These are phyloP conservation scores for Burhinus bistriatus DNA, from an alignment of 2,113 vertebrate species.

Conservation along the genomic window DNA sequence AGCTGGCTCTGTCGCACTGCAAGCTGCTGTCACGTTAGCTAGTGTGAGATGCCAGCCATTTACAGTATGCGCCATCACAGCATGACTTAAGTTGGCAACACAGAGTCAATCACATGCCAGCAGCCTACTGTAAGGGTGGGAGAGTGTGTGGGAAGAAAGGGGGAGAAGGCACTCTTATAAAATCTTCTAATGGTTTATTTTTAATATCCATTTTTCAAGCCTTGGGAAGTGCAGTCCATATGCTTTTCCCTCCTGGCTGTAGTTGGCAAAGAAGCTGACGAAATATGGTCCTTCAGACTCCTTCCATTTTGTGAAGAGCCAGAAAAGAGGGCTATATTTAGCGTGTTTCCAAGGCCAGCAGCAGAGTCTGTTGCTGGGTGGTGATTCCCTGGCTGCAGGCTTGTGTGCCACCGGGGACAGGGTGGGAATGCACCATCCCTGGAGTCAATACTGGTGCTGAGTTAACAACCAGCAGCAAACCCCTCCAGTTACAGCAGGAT, in stretches of 20 bases:
- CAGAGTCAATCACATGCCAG: conserved; percentile 50
- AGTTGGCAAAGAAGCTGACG: conserved; percentile 28
- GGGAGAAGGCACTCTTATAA: conserved; percentile 15
- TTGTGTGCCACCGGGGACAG: not conserved
- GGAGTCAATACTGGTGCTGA: not conserved
- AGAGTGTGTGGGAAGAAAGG: conserved; percentile 24
- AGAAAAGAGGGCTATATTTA: conserved; percentile 42
- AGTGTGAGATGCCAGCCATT: conserved; percentile 61
- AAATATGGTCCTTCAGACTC: not conserved
- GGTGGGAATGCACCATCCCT: not conserved
- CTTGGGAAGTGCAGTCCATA: not conserved
- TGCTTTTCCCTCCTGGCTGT: conserved; percentile 41
- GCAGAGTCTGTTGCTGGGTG: conserved; percentile 24
- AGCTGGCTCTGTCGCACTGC: not conserved
- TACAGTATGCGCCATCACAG: conserved; percentile 38
- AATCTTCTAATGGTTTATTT: conserved; percentile 47
- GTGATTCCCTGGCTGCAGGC: conserved; percentile 36
- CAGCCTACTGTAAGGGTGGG: conserved; percentile 41
- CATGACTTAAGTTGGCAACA: conserved; percentile 51
- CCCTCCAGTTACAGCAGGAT: not conserved
- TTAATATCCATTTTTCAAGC: conserved; percentile 28
- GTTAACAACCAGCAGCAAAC: not conserved
- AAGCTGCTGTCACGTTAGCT: not conserved
- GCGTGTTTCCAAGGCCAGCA: conserved; percentile 25
- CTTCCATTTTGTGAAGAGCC: not conserved